Conservation (phyloP, 2,113 vertebrate genomes). For the Festucalex cinctus region DNA sequence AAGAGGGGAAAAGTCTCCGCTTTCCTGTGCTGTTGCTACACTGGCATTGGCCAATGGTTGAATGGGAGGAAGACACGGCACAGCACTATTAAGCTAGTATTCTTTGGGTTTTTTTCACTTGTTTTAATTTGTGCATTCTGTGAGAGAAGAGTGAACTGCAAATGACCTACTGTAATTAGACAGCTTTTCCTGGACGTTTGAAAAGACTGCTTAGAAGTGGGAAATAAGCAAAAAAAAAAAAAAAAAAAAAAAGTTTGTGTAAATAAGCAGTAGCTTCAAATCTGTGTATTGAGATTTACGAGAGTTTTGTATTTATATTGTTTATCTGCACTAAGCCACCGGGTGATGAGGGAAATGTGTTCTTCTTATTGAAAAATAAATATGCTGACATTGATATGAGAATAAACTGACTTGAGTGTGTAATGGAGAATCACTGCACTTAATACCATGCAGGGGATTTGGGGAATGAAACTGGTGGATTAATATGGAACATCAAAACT, state of each 20-base stretch:
- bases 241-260: constrained; percentile 26
- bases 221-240: constrained; percentile 31
- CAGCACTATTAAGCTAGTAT: constrained; percentile 10
- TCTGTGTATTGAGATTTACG: constrained; percentile 37
- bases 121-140: constrained; percentile 23
- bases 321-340: constrained; percentile 45
- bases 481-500: neutral
- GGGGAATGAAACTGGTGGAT: neutral
- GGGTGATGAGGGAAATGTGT: constrained; percentile 29
- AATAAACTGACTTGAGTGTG: constrained; percentile 12
- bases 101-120: constrained; percentile 14
- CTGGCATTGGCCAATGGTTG: constrained; percentile 7
- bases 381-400: constrained; percentile 23
- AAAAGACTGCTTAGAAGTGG: constrained; percentile 39
- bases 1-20: constrained; percentile 12
- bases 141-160: constrained; percentile 18
- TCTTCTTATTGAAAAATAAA: constrained; percentile 24
- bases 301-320: constrained; percentile 53
- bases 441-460: neutral
- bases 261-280: constrained; percentile 47
- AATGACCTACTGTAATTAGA: constrained; percentile 15
- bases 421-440: neutral
- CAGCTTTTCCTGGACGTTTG: neutral
- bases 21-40: constrained; percentile 12
- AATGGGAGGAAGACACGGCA: constrained; percentile 6